These are phyloP conservation scores for Desmophyllum pertusum DNA, from an alignment of 92 coral and sea anemone genomes.

Conservation along the genomic window DNA sequence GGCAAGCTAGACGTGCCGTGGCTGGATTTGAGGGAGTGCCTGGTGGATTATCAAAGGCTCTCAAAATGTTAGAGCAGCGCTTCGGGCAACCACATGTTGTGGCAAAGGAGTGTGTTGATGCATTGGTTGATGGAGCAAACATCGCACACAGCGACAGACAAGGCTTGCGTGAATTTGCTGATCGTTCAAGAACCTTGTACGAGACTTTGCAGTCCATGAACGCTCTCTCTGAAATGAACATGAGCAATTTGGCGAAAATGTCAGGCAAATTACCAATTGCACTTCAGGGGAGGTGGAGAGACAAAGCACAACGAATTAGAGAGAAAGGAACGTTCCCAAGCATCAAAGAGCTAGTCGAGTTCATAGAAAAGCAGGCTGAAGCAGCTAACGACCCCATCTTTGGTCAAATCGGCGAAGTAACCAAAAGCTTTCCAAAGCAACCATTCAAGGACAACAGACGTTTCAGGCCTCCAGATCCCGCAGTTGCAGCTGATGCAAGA, in stretches of 20 bases:
- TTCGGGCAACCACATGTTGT: conserved; percentile 52
- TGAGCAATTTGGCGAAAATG: conserved; percentile 60
- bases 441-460: too few species aligned
- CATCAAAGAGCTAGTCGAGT: conserved; percentile 52
- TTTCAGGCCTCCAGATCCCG: too few species aligned
- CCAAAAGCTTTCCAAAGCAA: too few species aligned
- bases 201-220: conserved; percentile 52
- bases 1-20: conserved; percentile 56
- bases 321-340: conserved; percentile 38
- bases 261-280: conserved; percentile 49
- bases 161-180: conserved; percentile 62
- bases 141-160: conserved; percentile 41
- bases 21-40: conserved; percentile 52
- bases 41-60: too few species aligned
- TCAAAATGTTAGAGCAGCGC: too few species aligned
- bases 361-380: conserved; percentile 53
- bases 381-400: conserved; percentile 62
- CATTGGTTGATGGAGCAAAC: conserved; percentile 45
- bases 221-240: conserved; percentile 71
- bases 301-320: conserved; percentile 45
- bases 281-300: conserved; percentile 61
- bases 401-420: conserved; percentile 37
- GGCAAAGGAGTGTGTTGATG: conserved; percentile 48
- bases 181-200: conserved; percentile 53
- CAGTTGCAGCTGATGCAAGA: conserved; percentile 11